Percentiles rank a stretch among this genome's conserved stretches.
Evolutionary conservation across 2,888 invertebrate species (phyloP).

Genomic region (Anodontia alba): DNA sequence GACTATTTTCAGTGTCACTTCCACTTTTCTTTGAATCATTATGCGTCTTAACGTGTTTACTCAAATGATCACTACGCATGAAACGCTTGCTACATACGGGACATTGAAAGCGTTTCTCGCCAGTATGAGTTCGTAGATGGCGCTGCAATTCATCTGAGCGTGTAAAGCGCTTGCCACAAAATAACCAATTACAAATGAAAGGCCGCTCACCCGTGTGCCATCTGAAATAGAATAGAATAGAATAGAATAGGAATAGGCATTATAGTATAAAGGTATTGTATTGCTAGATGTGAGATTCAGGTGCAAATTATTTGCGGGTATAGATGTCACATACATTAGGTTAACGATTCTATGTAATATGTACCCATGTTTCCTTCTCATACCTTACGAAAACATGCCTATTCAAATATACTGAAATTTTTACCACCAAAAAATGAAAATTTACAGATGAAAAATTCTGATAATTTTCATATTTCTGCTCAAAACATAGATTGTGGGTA

Average conservation of each 20-base stretch:
- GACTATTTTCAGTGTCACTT: constrained; percentile 71
- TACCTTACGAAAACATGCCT: too few relatives aligned
- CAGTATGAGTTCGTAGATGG: constrained; percentile 96
- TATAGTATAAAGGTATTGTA: too few relatives aligned
- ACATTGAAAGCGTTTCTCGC: constrained; percentile 96
- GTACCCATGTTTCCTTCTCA: too few relatives aligned
- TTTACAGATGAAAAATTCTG: too few relatives aligned
- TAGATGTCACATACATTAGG: too few relatives aligned
- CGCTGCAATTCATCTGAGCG: constrained; percentile 98
- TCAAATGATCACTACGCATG: constrained; percentile 96
- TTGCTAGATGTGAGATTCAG: too few relatives aligned
- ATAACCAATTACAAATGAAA: constrained; percentile 98
- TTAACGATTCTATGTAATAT: too few relatives aligned
- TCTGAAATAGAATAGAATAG: background rate
- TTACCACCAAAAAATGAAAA: too few relatives aligned
- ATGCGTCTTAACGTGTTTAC: constrained; percentile 96
- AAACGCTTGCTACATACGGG: constrained; percentile 95
- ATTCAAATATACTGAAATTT: too few relatives aligned
- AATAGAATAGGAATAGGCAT: background rate
- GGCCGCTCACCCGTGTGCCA: constrained; percentile 93
- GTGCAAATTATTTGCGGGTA: too few relatives aligned
- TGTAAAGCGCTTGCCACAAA: constrained; percentile 98
- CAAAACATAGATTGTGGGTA: too few relatives aligned
- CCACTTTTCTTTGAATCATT: constrained; percentile 74
- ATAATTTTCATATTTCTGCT: too few relatives aligned